Base-by-base conservation (phyloP, 2,113 vertebrate species). In the Phalacrocorax brasilianus region DNA sequence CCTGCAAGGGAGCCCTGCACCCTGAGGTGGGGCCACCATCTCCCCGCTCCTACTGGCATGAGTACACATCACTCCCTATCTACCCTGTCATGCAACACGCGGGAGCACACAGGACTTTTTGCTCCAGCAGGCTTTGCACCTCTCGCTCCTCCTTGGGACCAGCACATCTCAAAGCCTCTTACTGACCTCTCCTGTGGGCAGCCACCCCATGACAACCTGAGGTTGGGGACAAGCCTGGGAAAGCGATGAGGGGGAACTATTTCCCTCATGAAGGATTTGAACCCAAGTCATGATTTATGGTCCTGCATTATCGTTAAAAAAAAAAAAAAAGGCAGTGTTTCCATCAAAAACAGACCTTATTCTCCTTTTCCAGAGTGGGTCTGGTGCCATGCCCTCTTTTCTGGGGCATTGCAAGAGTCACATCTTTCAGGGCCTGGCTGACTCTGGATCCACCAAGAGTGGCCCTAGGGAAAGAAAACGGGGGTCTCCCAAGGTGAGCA, bases 401-500 rank as follows among this genome's bases (percentile, higher is more conserved):
- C 30, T 49, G 38, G 23, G 22, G 13, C 23, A 32, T 4, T 53
- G 30, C 11, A 70, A 83, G 7, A 18, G 22, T 38, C 77, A 49
- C 33, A 42, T n/a, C 9, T 8, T 45, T 75, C 49, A 28, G n/a
- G 26, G 24, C 33, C 13, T 79, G 55, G 16, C 23, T 83, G 81
- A n/a, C 30, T 63, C 47, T 74, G 23, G 17, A 23, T 65, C 20
- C n/a, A 44, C 14, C 20, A 77, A 26, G 19, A 42, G 44, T 8
- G 12, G 24, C 16, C 28, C 38, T 61, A 75, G n/a, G 53, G 49
- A 55, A 44, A 49, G 56, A 52, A 67, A 71, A 47, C 0, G 0
- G 5, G 22, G 11, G 8, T 62, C 24, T 77, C 10, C 0, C 19
- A 9, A 23, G 52, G 32, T 55, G 58, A 20, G 5, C 0, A 1